These are phyloP conservation scores for Zosterops lateralis DNA, from an alignment of 2,113 vertebrate genomes.

Conservation along the genomic window DNA sequence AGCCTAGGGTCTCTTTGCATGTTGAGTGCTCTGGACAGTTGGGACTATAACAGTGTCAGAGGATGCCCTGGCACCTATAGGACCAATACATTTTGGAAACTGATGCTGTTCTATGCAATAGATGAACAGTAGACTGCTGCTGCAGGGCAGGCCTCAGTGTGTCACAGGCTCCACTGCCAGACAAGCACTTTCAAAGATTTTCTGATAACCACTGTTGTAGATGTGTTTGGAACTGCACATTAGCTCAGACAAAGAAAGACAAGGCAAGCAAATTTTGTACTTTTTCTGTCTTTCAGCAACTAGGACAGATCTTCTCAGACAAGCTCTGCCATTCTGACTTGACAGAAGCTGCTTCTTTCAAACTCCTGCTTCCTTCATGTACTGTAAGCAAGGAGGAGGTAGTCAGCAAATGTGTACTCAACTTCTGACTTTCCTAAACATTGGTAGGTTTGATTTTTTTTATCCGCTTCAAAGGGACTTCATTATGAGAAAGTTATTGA, in stretches of 20 bases:
- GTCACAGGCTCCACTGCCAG: not conserved
- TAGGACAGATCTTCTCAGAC: not conserved
- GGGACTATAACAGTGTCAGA: not conserved
- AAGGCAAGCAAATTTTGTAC: not conserved
- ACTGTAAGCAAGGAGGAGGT: not conserved
- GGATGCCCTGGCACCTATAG: not conserved
- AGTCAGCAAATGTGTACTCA: not conserved
- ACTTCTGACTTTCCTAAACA: not conserved
- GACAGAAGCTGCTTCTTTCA: conserved; percentile 4
- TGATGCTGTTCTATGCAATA: not conserved
- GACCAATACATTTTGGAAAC: not conserved
- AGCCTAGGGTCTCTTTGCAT: not conserved
- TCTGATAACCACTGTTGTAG: conserved; percentile 2
- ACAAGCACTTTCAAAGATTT: not conserved
- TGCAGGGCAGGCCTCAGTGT: not conserved
- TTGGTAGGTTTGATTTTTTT: not conserved
- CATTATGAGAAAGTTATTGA: not conserved
- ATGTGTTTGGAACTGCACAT: not conserved
- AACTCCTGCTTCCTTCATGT: conserved; percentile 25
- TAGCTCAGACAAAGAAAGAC: conserved; percentile 26
- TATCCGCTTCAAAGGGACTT: not conserved
- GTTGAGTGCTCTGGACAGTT: not conserved
- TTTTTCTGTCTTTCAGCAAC: not conserved
- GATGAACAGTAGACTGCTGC: not conserved
- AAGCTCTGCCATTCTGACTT: not conserved